Evolutionary conservation across 1,140 invertebrate species (phyloP), one percentile per base, ranked within the genome.

Genomic region (Tribolium madens): DNA sequence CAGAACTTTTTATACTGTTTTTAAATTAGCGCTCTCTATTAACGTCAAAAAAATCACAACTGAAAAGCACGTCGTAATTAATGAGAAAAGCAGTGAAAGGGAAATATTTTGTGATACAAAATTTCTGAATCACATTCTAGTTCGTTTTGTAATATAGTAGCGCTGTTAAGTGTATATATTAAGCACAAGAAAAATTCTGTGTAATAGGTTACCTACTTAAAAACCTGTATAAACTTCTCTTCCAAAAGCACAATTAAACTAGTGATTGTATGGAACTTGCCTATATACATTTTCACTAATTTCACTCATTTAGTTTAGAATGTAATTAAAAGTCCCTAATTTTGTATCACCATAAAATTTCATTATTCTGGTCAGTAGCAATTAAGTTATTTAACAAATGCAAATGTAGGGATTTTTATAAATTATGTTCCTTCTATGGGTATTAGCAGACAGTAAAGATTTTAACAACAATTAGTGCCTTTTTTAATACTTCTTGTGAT

Each of bases 51-150:
- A 2, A 6, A 9, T 10, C 14, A 57, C 18, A 26, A 57, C 14
- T 9, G 17, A 57, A 57, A 53, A 53, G 52, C 52, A 53, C 52
- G 17, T 53, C 52, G 15, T 53, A 53, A 10, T 53, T 53, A 1
- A 21, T n/a, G n/a, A 10, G 18, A 53, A 4, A 53, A 53, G 14
- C 1, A 53, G 52, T 53, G 17, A 53, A 53, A 53, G 17, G 48
- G n/a, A 53, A 18, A 57, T 57, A 57, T 57, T 57, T 57, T 57
- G 52, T 57, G 52, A 57, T 57, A 57, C 18, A 53, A 57, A 57
- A 21, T 57, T 50, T 57, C 52, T 57, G 52, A 57, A 17, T 57
- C 52, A 57, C 52, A 57, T 57, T 57, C 52, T 57, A 21, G 52
- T 21, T 57, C 52, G 52, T 17, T 57, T 57, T 42, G 52, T 57